Percentiles rank a stretch among this genome's conserved stretches.
Conservation (phyloP, 2,797 vertebrate species). For the Hafferia zeledoni region DNA sequence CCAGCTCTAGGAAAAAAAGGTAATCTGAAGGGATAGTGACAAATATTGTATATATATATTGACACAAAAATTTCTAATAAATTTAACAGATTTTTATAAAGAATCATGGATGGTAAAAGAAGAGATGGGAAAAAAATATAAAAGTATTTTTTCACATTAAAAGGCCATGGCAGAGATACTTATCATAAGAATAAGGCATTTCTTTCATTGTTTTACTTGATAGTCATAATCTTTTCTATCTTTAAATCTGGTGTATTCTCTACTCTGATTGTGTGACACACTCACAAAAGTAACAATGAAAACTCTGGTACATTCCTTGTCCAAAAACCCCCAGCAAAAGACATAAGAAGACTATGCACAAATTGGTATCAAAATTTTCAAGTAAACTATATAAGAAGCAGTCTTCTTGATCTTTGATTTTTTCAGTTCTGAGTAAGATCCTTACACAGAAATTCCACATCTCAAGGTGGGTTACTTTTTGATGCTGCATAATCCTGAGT, state of each 20-base stretch:
- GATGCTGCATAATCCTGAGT: constrained; percentile 58
- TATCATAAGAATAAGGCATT: neutral
- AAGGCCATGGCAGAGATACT: neutral
- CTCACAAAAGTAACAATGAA: neutral
- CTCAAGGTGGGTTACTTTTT: constrained; percentile 5
- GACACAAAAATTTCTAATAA: neutral
- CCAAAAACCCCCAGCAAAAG: neutral
- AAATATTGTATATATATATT: neutral
- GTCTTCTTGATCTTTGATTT: neutral
- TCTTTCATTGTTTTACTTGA: neutral
- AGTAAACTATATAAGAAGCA: neutral
- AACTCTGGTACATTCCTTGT: neutral
- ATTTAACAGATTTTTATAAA: neutral
- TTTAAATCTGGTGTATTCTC: neutral
- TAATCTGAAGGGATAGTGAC: neutral
- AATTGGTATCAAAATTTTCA: neutral
- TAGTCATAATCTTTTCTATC: neutral
- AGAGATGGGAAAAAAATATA: neutral
- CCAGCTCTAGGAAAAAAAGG: neutral
- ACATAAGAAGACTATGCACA: neutral
- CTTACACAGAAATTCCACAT: neutral
- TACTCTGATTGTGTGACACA: neutral
- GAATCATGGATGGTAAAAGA: neutral
- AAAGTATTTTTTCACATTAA: neutral
- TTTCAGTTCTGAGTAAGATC: neutral